Base-by-base conservation (phyloP, 2,888 invertebrate species). In the Arctia plantaginis region DNA sequence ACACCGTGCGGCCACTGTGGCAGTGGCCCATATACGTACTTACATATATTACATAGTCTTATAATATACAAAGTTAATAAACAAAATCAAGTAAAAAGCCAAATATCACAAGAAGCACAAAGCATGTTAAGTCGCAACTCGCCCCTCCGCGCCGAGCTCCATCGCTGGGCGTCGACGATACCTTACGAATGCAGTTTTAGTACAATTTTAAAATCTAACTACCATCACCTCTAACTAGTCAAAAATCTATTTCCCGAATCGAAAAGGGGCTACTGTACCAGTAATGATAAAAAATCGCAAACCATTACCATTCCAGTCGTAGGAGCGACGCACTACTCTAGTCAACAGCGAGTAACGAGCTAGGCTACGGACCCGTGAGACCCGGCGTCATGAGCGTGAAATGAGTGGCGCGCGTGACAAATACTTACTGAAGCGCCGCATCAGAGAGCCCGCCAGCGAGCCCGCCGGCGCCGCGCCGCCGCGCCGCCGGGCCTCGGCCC, bases 381-480 rank as follows among this genome's bases (percentile, higher is more conserved):
- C 84, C 85, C 85, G 89, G 86, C 85, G 83, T 81, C 83, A 85
- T 80, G 85, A 75, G 75, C 69, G 82, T 77, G 81, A 80, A 75
- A 77, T 74, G 84, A 68, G 84, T 85, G 85, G 77, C 82, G 81
- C 82, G 85, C 81, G 80, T 80, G 89, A 82, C 86, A 81, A 89
- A 82, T 97, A 98, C 98, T 98, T 98, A 98, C 98, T 98, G 97
- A 98, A 98, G 96, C 98, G 97, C 93, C 98, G 97, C 96, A 97
- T 97, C 87, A 98, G 96, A 96, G 96, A 97, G 91, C 97, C 97
- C 86, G 97, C 97, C 96, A 97, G 97, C 80, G 97, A 90, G 95
- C 87, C 91, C 67, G 62, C 64, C 89, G 92, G 91, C 91, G 94
- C 85, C 82, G 90, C 85, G 84, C 93, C 93, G 82, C 94, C 96